Percentiles rank a stretch among this genome's conserved stretches.
Conservation (phyloP, 1,140 invertebrate genomes). For the Drosophila ogumai region DNA sequence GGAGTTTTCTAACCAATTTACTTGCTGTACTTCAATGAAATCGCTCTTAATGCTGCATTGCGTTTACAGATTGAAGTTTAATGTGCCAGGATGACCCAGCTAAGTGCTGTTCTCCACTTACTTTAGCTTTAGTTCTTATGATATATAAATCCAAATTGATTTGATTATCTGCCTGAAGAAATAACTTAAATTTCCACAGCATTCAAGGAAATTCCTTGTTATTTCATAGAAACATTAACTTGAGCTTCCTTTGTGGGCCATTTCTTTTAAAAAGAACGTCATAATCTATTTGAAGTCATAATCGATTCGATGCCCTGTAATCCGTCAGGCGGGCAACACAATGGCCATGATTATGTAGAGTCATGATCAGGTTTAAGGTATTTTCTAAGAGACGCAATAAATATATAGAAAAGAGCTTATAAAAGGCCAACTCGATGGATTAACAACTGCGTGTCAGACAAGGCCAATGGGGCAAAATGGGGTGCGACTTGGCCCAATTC, state of each 20-base stretch:
- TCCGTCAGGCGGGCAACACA: conserved; percentile 17
- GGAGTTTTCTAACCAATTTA: not conserved
- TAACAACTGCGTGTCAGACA: conserved; percentile 40
- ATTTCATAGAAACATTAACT: not conserved
- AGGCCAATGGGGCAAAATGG: not conserved
- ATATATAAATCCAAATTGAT: not conserved
- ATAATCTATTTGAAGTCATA: not conserved
- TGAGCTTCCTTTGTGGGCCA: not conserved
- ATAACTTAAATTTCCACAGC: not conserved
- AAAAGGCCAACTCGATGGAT: not conserved
- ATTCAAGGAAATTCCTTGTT: not conserved
- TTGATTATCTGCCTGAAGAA: not conserved
- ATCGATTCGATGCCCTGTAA: conserved; percentile 19
- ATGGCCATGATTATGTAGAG: conserved; percentile 4
- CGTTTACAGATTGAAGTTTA: conserved; percentile 14
- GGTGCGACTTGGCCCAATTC: not conserved
- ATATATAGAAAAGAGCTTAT: conserved; percentile 1
- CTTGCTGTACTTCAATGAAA: not conserved
- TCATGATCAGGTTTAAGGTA: conserved; percentile 41
- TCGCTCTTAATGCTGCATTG: not conserved
- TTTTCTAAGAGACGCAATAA: conserved; percentile 19
- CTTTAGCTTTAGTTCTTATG: not conserved
- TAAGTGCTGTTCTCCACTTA: too few species aligned
- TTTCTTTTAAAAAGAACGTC: too few species aligned
- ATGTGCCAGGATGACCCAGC: not conserved